Evolutionary conservation across 2,888 invertebrate genomes (phyloP).

Genomic region (Protonemura montana): DNA sequence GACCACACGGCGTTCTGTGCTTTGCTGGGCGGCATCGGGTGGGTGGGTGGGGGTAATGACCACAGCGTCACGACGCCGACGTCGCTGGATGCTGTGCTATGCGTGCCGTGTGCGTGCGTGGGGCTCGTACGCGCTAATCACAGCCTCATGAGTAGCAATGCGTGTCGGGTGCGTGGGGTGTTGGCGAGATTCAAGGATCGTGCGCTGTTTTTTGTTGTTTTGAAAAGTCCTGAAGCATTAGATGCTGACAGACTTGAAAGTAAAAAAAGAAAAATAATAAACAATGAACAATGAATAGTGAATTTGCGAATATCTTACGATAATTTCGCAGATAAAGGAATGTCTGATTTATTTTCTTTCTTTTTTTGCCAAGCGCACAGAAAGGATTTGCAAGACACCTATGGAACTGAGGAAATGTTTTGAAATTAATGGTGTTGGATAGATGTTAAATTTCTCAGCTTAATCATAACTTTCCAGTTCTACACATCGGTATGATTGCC

Average conservation of each 20-base stretch:
- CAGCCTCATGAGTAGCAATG: neutral
- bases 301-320: too few relatives aligned
- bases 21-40: neutral
- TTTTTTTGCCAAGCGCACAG: too few relatives aligned
- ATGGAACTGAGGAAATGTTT: neutral
- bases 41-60: conserved; percentile 1
- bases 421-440: neutral
- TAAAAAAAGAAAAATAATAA: too few relatives aligned
- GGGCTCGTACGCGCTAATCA: neutral
- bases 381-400: too few relatives aligned
- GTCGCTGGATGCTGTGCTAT: neutral
- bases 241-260: too few relatives aligned
- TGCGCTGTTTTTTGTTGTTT: too few relatives aligned
- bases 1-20: neutral
- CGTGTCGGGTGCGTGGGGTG: neutral
- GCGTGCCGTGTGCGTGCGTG: neutral
- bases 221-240: too few relatives aligned
- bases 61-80: neutral
- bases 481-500: neutral
- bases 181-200: too few relatives aligned
- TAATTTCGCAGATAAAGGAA: too few relatives aligned
- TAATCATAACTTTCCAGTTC: neutral
- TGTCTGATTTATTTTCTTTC: too few relatives aligned
- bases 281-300: too few relatives aligned
- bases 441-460: neutral